Evolutionary conservation across 1,140 invertebrate genomes (phyloP), one percentile per base, ranked within the genome.

Genomic region (Stegodyphus mimosarum): DNA sequence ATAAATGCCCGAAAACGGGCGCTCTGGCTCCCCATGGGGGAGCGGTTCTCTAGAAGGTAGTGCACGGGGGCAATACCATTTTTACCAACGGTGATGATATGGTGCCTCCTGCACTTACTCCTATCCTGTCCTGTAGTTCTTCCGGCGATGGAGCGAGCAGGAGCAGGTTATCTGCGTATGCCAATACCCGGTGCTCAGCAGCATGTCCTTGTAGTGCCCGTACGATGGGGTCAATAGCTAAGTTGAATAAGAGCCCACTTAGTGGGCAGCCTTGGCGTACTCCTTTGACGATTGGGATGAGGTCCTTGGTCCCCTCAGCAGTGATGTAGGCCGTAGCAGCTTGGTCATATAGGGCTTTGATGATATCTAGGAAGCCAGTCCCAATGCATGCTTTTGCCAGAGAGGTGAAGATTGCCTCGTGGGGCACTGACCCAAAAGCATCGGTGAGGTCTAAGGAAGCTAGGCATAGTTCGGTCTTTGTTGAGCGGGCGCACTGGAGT

Each of bases 231-330:
- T 72, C 70, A 9, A 72, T 72, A 49, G 50, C 50, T 7, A 72
- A 9, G 50, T 72, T 72, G 17, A 72, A 72, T 7, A 72, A 33
- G 7, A 72, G 48, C 6, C 70, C 70, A 17, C 70, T 72, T 9
- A 72, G 70, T 72, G 70, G 70, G n/a, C 70, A 72, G 6, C 70
- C 70, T 50, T 72, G 70, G 6, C 17, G 7, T 7, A 72, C 70
- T 7, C 70, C 70, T 7, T 11, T 6, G 7, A 33, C 7, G 70
- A 33, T 48, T 7, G 13, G 13, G 13, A 50, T 72, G 33, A 6
- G 7, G 50, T 48, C 11, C 6, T 11, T 48, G 6, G 50, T 5
- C 6, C 70, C 48, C 48, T 72, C 18, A 48, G 7, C 48, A 7
- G 70, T 50, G 7, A 72, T 6, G 33, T 33, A 7, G 10, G 6